These are phyloP conservation scores for Triplophysa dalaica DNA, from an alignment of 2,113 vertebrate genomes.

Conservation along the genomic window DNA sequence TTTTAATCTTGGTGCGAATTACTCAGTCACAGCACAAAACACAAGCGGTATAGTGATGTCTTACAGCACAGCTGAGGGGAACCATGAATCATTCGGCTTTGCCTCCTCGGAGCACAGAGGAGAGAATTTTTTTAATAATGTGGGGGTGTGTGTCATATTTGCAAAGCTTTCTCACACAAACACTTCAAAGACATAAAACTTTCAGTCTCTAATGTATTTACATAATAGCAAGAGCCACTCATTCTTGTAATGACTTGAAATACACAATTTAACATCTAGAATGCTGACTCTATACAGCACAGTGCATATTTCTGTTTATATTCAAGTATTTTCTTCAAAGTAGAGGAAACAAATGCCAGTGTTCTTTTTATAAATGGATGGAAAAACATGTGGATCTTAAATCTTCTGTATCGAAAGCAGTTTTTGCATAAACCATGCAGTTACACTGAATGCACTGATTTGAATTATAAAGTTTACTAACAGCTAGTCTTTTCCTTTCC, in stretches of 20 bases:
- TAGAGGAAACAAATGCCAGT: not conserved
- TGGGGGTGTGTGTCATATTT: not conserved
- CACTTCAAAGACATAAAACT: slow-evolving; percentile 6
- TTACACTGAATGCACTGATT: not conserved
- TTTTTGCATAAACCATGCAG: slow-evolving; percentile 21
- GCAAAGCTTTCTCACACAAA: slow-evolving; percentile 4
- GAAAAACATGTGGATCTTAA: slow-evolving; percentile 31
- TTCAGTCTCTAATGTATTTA: not conserved
- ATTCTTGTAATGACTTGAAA: not conserved
- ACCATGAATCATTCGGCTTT: slow-evolving; percentile 13
- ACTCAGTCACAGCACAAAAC: slow-evolving; percentile 46
- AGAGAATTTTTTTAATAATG: slow-evolving; percentile 18
- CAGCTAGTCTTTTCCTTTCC: not conserved
- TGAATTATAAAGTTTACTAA: not conserved
- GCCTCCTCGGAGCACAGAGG: not conserved
- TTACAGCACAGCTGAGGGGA: not conserved
- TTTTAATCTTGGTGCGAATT: slow-evolving; percentile 67
- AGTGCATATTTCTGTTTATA: not conserved
- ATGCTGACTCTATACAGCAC: not conserved
- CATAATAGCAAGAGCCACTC: not conserved
- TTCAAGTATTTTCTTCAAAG: slow-evolving; percentile 2
- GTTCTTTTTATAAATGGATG: not conserved
- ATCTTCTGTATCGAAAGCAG: slow-evolving; percentile 17
- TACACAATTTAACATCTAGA: not conserved
- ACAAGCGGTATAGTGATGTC: slow-evolving; percentile 13